These are phyloP conservation scores for Oryzias celebensis DNA, from an alignment of 2,113 vertebrate species.

Conservation along the genomic window DNA sequence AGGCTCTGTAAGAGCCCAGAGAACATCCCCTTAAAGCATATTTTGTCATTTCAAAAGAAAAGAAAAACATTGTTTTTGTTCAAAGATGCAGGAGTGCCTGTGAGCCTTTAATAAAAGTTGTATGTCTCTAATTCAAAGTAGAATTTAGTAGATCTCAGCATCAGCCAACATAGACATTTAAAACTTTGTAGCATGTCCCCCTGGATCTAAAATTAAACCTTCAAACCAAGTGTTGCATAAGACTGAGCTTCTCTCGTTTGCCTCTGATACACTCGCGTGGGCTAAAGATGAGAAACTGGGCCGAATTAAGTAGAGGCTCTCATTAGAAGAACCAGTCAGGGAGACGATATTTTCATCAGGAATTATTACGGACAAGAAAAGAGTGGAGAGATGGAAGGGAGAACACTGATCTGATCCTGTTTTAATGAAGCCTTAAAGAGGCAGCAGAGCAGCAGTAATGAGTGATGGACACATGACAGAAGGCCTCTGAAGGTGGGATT, in stretches of 20 bases:
- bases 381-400: slow-evolving; percentile 61
- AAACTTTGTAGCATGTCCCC: slow-evolving; percentile 11
- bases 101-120: slow-evolving; percentile 11
- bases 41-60: slow-evolving; percentile 35
- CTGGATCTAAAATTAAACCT: slow-evolving; percentile 13
- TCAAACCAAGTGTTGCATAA: slow-evolving; percentile 31
- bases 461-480: slow-evolving; percentile 41
- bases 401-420: slow-evolving; percentile 62
- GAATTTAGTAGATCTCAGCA: slow-evolving; percentile 8
- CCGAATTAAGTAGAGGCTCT: slow-evolving; percentile 62
- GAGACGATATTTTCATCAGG: slow-evolving; percentile 61
- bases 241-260: slow-evolving; percentile 20
- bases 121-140: slow-evolving; percentile 16
- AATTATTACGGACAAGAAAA: slow-evolving; percentile 70
- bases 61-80: slow-evolving; percentile 48
- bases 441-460: slow-evolving; percentile 27
- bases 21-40: slow-evolving; percentile 45
- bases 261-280: slow-evolving; percentile 15
- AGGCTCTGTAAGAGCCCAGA: slow-evolving; percentile 46
- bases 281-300: slow-evolving; percentile 33
- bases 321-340: slow-evolving; percentile 55
- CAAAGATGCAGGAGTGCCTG: slow-evolving; percentile 30
- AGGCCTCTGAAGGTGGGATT: slow-evolving; percentile 34
- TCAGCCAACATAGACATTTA: slow-evolving; percentile 14
- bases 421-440: slow-evolving; percentile 68